Percentiles rank a stretch among this genome's conserved stretches.
phyloP scores from a whole-genome alignment of 2,113 vertebrate species.

The Antechinus stuartii region DNA sequence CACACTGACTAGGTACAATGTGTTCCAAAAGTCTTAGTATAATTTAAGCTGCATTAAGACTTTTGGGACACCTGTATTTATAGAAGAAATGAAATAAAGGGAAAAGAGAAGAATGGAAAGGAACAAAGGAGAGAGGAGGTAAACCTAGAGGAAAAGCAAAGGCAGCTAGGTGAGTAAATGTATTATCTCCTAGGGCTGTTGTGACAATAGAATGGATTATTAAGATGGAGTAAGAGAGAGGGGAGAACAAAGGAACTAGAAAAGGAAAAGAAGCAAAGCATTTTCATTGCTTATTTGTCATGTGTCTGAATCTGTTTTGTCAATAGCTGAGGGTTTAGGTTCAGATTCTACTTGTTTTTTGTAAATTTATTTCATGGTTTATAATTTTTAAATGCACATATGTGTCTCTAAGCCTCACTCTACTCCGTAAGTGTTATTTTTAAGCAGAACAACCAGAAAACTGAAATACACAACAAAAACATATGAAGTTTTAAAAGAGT shows the following conservation, averaged over 20 bases:
- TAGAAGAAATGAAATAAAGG: not conserved
- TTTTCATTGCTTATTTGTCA: not conserved
- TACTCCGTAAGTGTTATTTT: not conserved
- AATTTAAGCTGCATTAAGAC: not conserved
- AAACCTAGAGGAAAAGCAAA: not conserved
- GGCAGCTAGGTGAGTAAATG: not conserved
- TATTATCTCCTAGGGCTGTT: not conserved
- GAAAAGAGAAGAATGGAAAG: not conserved
- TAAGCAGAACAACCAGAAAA: not conserved
- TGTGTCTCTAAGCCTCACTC: not conserved
- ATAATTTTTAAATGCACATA: not conserved
- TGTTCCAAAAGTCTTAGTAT: not conserved
- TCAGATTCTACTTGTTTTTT: not conserved
- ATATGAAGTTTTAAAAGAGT: not conserved
- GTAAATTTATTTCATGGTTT: not conserved
- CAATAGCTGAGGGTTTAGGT: not conserved
- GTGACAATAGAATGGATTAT: not conserved
- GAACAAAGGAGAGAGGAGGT: not conserved
- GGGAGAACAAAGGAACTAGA: not conserved
- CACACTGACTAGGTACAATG: not conserved
- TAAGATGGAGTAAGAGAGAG: not conserved
- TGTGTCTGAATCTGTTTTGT: too few species aligned
- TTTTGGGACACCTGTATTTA: not conserved
- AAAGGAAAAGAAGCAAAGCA: not conserved
- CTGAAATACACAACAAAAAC: not conserved